These are phyloP conservation scores for Penaeus monodon DNA, from an alignment of 2,888 invertebrate species.

Conservation along the genomic window DNA sequence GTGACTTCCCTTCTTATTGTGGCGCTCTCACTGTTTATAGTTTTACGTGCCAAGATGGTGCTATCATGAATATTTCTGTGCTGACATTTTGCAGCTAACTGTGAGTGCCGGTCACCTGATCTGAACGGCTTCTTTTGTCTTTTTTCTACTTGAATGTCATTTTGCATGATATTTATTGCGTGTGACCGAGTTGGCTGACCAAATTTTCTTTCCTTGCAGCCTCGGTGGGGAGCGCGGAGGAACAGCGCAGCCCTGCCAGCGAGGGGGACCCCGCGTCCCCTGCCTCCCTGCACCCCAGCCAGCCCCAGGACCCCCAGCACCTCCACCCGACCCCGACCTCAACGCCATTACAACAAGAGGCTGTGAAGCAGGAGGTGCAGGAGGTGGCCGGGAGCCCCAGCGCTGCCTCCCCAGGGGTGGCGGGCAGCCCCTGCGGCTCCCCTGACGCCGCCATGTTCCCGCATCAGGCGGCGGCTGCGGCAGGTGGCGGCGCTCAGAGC, in stretches of 20 bases:
- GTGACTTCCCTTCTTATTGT: slow-evolving; percentile 1
- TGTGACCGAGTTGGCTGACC: neutral
- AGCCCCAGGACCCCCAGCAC: slow-evolving; percentile 26
- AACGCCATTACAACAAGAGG: slow-evolving; percentile 39
- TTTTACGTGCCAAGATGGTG: too few relatives aligned
- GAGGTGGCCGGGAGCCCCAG: slow-evolving; percentile 53
- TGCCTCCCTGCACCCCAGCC: slow-evolving; percentile 41
- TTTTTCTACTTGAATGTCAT: too few relatives aligned
- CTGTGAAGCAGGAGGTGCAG: slow-evolving; percentile 58
- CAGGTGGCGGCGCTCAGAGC: slow-evolving; percentile 64
- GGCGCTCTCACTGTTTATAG: too few relatives aligned
- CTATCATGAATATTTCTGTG: too few relatives aligned
- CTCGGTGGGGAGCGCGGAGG: slow-evolving; percentile 56
- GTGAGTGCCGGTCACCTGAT: too few relatives aligned
- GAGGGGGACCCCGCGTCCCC: slow-evolving; percentile 48
- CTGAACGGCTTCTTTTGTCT: too few relatives aligned
- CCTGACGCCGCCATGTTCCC: slow-evolving; percentile 73
- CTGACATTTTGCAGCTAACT: too few relatives aligned
- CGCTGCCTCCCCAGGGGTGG: slow-evolving; percentile 31
- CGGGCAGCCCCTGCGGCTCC: slow-evolving; percentile 64
- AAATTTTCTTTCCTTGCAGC: slow-evolving; percentile 42
- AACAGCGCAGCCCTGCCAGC: slow-evolving; percentile 53
- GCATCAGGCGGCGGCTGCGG: slow-evolving; percentile 64
- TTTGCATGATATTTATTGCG: neutral
- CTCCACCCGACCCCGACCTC: slow-evolving; percentile 43